Conservation (phyloP, 2,888 invertebrate species). For the Eupeodes luniger region DNA sequence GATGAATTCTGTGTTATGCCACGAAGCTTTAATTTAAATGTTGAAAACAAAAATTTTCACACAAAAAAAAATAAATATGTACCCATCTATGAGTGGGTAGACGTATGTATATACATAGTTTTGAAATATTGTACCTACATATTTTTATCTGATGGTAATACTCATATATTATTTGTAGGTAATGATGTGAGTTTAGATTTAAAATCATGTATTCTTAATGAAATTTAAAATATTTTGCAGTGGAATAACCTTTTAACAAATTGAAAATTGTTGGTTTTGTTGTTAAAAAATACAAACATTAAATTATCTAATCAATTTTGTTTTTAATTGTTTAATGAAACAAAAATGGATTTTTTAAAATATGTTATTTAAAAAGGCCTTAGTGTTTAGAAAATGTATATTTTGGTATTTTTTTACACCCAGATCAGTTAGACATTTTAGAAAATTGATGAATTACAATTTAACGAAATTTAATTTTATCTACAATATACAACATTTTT, state of each 20-base stretch:
- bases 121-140: too few relatives aligned
- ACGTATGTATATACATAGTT: neutral
- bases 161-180: neutral
- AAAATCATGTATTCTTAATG: neutral
- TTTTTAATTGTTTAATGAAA: neutral
- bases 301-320: neutral
- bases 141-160: neutral
- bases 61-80: neutral
- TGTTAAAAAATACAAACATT: neutral
- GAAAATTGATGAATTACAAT: too few relatives aligned
- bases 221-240: neutral
- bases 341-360: too few relatives aligned
- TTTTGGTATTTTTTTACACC: too few relatives aligned
- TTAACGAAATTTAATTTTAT: too few relatives aligned
- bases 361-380: too few relatives aligned
- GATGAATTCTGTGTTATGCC: conserved; percentile 24
- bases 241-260: too few relatives aligned
- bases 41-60: neutral
- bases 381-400: too few relatives aligned
- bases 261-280: neutral
- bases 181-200: neutral
- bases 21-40: conserved; percentile 4
- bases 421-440: too few relatives aligned
- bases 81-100: too few relatives aligned
- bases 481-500: too few relatives aligned